These are phyloP conservation scores for Diabrotica virgifera DNA, from an alignment of 1,140 invertebrate genomes.

Conservation along the genomic window DNA sequence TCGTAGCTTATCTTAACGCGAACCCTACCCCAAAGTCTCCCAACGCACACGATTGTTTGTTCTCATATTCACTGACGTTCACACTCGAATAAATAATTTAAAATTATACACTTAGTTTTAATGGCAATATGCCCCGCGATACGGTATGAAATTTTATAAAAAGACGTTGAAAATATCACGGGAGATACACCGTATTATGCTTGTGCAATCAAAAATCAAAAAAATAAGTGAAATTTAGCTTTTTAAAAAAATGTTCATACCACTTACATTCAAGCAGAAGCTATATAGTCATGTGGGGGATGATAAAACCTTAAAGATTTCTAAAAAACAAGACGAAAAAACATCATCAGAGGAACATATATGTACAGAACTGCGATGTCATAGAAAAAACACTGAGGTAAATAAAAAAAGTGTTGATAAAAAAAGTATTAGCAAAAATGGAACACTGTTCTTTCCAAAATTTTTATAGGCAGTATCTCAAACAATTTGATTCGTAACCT, in stretches of 20 bases:
- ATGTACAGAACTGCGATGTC: constrained; percentile 15
- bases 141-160: constrained; percentile 20
- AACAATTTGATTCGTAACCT: constrained; percentile 18
- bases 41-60: constrained; percentile 9
- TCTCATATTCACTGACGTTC: constrained; percentile 12
- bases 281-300: constrained; percentile 23
- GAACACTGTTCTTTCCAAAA: constrained; percentile 33
- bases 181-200: constrained; percentile 7
- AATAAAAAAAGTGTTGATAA: constrained; percentile 10
- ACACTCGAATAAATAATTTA: constrained; percentile 27
- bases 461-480: constrained; percentile 35
- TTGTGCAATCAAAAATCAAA: constrained; percentile 19
- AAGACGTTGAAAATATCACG: constrained; percentile 15
- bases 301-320: constrained; percentile 23
- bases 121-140: constrained; percentile 15
- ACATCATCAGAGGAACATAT: constrained; percentile 17
- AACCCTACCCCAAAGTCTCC: constrained; percentile 1
- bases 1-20: background rate
- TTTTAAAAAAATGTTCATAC: constrained; percentile 27
- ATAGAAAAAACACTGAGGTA: constrained; percentile 5
- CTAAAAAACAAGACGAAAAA: constrained; percentile 23
- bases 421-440: constrained; percentile 24
- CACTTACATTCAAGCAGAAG: constrained; percentile 30
- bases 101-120: constrained; percentile 23
- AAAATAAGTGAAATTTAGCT: constrained; percentile 20